Base-by-base conservation (phyloP, 2,888 invertebrate genomes). In the Chrysolina oricalcia region DNA sequence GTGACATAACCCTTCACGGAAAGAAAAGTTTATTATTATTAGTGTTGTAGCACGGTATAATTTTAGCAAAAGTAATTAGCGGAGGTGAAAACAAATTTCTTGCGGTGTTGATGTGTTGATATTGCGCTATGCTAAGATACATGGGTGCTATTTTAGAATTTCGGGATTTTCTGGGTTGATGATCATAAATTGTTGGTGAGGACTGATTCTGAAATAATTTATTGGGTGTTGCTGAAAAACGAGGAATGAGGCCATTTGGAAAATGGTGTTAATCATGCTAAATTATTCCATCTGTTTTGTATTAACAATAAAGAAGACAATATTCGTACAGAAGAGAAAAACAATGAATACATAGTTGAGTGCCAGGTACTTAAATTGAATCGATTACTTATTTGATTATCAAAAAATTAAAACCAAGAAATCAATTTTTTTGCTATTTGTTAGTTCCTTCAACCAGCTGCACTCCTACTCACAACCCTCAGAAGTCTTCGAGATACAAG, bases 31-130 rank as follows among this genome's bases (percentile, higher is more conserved):
- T 71, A 71, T 74, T 74, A 67, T 62, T n/a, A n/a, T n/a, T n/a
- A n/a, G n/a, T n/a, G n/a, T n/a, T 68, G 23, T 62, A 62, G 43
- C 43, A 40, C 70, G 9, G 70, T 63, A 40, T 46, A 64, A 50
- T 74, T 74, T 74, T 59, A 66, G 71, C 70, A 41, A n/a, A n/a
- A 68, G 63, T 74, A 66, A 74, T 74, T 74, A 74, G 67, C 67
- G 63, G 40, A 62, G 48, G 46, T 43, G 70, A 63, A 62, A 63
- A 63, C 63, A 70, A 70, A 48, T 53, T 71, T 65, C 65, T 41
- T 64, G 27, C 48, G 59, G 43, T 64, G 71, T 13, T 71, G 74
- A 74, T 71, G 71, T 71, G 63, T 71, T 74, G 43, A 74, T 74
- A 63, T 62, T 53, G 74, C 27, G 50, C 17, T n/a, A 35, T 67